phyloP scores from a whole-genome alignment of 2,888 invertebrate species.

The Nephrotoma flavescens region DNA sequence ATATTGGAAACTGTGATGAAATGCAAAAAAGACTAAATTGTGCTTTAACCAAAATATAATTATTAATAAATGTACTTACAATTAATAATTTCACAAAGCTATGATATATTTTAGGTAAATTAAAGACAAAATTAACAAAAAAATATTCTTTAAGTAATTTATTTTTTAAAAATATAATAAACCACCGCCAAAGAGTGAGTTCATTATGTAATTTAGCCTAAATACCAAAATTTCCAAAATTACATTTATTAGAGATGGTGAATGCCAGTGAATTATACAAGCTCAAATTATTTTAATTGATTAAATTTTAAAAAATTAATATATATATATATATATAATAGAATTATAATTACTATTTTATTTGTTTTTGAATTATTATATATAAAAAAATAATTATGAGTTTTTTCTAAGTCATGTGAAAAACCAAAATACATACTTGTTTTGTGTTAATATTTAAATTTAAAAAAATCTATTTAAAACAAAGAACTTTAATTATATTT shows the following conservation, averaged over 20 bases:
- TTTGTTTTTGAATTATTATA: background rate
- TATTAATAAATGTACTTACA: background rate
- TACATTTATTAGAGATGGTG: background rate
- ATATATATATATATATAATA: background rate
- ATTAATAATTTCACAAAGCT: background rate
- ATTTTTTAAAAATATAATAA: background rate
- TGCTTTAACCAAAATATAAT: background rate
- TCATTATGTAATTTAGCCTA: background rate
- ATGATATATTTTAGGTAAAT: background rate
- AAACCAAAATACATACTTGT: background rate
- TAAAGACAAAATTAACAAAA: background rate
- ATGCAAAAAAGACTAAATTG: background rate
- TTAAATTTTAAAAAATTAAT: background rate
- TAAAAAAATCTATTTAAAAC: background rate
- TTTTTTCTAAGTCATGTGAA: background rate
- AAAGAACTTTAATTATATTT: background rate
- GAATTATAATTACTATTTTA: background rate
- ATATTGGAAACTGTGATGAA: background rate
- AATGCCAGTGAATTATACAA: background rate
- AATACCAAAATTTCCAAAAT: background rate
- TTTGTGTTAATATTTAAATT: background rate
- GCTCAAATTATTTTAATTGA: background rate
- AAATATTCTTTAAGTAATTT: background rate
- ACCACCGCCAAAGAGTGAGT: background rate
- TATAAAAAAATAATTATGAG: background rate